Base-by-base conservation (phyloP, 1,140 invertebrate genomes). In the Eupristina koningsbergeri region DNA sequence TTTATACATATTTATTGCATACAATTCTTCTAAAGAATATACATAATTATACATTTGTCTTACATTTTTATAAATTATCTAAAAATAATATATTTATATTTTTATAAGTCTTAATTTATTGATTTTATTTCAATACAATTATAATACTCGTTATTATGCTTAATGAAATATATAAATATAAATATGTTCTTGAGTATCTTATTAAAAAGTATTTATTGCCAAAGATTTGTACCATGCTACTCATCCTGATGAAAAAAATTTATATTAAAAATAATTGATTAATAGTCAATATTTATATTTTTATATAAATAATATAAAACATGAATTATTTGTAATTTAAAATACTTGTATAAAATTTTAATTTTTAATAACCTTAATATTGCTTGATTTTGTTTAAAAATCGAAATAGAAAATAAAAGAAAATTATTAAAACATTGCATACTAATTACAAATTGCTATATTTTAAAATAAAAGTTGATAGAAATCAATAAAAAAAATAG, bases 1-100 rank as follows among this genome's bases (percentile, higher is more conserved):
- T 39, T 50, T 77, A 69, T 69, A 69, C 45, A 77, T 1, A 0
- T 77, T 83, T 47, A 83, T 67, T 83, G 74, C 61, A 83, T 83
- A 77, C 76, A 36, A 47, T 47, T 83, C 3, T 13, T 39, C 26
- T 63, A n/a, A n/a, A 77, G 58, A 69, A 8, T 13, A 39, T 15
- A n/a, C n/a, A 45, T 45, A 45, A 45, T 45, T 45, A 45, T 45
- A 45, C 41, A 45, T 45, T 45, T 45, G 41, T 45, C 15, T 47
- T 31, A 26, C 19, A 50, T 79, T 29, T 79, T n/a, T 34, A 26
- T 3, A 39, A 58, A n/a, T 29, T 67, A 75, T 47, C n/a, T 11
- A 61, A 81, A 77, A 74, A 63, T n/a, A 34, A n/a, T 11, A n/a
- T 61, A 9, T 36, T 76, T 77, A 53, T 7, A 39, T n/a, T 53